Conservation (phyloP, 2,797 vertebrate species). For the Xiphorhynchus erythropygius region DNA sequence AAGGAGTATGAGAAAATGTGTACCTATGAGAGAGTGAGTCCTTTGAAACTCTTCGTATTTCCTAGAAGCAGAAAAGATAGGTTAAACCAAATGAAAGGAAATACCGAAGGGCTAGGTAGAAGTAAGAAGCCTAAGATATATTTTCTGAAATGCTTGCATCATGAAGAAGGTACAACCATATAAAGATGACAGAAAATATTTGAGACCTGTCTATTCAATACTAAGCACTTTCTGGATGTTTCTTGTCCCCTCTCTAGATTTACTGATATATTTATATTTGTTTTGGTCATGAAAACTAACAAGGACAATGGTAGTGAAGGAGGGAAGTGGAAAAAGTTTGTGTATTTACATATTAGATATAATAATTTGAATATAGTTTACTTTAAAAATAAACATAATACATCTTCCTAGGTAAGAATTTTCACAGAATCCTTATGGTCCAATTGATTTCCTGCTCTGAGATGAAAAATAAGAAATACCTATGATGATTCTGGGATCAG, state of each 20-base stretch:
- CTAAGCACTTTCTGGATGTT: neutral
- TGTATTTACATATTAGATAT: neutral
- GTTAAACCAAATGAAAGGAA: neutral
- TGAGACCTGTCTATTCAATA: neutral
- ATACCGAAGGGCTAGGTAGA: neutral
- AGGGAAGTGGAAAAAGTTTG: neutral
- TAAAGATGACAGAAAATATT: neutral
- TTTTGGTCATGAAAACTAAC: neutral
- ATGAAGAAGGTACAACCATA: neutral
- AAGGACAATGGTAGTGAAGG: neutral
- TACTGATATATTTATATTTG: neutral
- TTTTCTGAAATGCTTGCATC: neutral
- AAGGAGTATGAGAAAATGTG: neutral
- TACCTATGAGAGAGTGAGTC: fast-evolving
- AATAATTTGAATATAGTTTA: neutral
- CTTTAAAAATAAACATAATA: neutral
- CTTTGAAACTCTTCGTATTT: neutral
- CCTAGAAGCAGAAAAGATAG: neutral
- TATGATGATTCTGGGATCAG: neutral
- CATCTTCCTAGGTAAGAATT: neutral
- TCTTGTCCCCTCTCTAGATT: neutral
- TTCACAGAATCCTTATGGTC: neutral
- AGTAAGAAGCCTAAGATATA: neutral
- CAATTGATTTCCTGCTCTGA: neutral
- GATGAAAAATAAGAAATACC: neutral